Conservation (phyloP, 2,797 vertebrate genomes). For the Toxotes lorentzi region DNA sequence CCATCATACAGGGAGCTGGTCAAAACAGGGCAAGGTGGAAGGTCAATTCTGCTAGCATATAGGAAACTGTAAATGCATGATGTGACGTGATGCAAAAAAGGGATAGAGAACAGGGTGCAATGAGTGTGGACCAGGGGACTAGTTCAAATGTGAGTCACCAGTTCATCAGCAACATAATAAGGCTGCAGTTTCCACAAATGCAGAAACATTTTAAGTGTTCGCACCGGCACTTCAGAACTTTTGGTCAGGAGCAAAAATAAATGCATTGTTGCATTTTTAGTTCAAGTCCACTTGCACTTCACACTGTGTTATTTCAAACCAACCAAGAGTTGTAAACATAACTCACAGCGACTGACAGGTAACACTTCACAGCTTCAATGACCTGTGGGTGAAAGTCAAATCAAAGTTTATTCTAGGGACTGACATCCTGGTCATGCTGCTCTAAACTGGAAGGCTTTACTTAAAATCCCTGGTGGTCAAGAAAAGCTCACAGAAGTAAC, state of each 20-base stretch:
- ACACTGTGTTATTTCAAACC: not conserved
- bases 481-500: not conserved
- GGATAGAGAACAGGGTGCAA: not conserved
- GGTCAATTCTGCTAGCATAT: constrained; percentile 10
- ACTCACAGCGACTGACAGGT: not conserved
- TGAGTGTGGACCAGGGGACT: not conserved
- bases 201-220: not conserved
- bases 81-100: not conserved
- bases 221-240: not conserved
- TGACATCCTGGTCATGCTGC: not conserved
- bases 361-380: not conserved
- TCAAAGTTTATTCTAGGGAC: constrained; percentile 11
- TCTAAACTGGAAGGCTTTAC: not conserved
- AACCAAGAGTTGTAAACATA: constrained; percentile 4
- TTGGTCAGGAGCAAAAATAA: not conserved
- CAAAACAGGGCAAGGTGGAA: constrained; percentile 28
- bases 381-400: constrained; percentile 19
- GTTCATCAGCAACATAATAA: not conserved
- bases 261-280: not conserved
- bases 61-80: constrained; percentile 12
- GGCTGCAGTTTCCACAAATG: not conserved
- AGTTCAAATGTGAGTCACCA: not conserved
- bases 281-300: not conserved
- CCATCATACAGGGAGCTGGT: constrained; percentile 20
- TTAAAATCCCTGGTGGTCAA: not conserved